Percentiles rank a stretch among this genome's conserved stretches.
Evolutionary conservation across 2,888 invertebrate species (phyloP).

Genomic region (Hirtodrosophila alboralis): DNA sequence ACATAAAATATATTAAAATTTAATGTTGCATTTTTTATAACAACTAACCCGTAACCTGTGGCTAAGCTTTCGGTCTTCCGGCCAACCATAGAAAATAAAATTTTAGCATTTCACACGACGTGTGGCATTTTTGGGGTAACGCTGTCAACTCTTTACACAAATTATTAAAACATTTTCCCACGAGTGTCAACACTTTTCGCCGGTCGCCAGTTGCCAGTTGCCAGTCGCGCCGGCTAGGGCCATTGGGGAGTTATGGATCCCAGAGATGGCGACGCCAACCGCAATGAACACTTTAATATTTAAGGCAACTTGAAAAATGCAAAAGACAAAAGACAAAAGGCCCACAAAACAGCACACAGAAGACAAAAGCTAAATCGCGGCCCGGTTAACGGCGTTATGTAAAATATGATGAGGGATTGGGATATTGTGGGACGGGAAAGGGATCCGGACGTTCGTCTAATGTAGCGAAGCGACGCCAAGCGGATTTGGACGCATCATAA

Average conservation of each 20-base stretch:
- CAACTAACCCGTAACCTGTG: constrained; percentile 19
- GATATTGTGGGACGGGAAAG: constrained; percentile 7
- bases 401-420: constrained; percentile 50
- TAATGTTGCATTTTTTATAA: constrained; percentile 55
- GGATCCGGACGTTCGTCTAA: constrained; percentile 18
- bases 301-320: constrained; percentile 72
- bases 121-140: constrained; percentile 28
- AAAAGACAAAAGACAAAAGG: constrained; percentile 57
- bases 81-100: constrained; percentile 45
- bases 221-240: constrained; percentile 14
- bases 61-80: background rate
- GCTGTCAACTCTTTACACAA: constrained; percentile 75
- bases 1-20: constrained; percentile 2
- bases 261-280: constrained; percentile 35
- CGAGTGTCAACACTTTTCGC: constrained; percentile 72
- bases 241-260: constrained; percentile 20
- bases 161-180: constrained; percentile 79
- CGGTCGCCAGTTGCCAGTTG: constrained; percentile 33
- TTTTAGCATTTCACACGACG: constrained; percentile 59
- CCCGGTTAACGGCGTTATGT: constrained; percentile 41
- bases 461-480: constrained; percentile 59
- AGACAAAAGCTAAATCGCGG: constrained; percentile 36
- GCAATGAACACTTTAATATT: constrained; percentile 73
- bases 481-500: constrained; percentile 73
- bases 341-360: constrained; percentile 28